Evolutionary conservation across 2,888 invertebrate species (phyloP), one percentile per base, ranked within the genome.

Genomic region (Dryadula phaetusa): DNA sequence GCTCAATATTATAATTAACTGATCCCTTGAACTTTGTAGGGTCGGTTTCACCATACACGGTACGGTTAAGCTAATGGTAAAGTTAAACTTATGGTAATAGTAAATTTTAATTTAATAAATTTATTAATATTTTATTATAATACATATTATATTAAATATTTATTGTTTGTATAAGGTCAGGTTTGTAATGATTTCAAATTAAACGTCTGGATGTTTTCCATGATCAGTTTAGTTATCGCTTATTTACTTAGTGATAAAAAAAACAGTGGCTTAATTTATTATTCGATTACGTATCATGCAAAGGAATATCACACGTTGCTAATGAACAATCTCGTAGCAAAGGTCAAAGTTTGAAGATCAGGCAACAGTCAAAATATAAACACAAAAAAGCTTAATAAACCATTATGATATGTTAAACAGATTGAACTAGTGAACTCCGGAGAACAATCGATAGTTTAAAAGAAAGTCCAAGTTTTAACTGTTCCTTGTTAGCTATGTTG

Each of bases 1-100:
- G 76, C 68, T 77, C 76, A 76, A 75, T 76, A 79, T 82, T 82
- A 80, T 85, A 82, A 85, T 83, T 82, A 85, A 79, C 77, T 83
- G 82, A 82, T 80, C 81, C 75, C 73, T 70, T 74, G 79, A 82
- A 80, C 80, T 80, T 75, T 73, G 56, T 66, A 62, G 71, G 76
- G 69, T 68, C 64, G 47, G 75, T 76, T 68, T 49, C 71, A 78
- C 74, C 62, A 42, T 28, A 32, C 34, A 25, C 37, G n/a, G 32
- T 25, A n/a, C 12, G 53, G 6, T 63, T 44, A 18, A 44, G 25
- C 42, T 40, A 25, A 58, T 5, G 25, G 42, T 58, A 14, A 54
- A 7, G 1, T 34, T 3, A 7, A 18, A 37, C 37, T 37, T 37
- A 12, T 12, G 12, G 2, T 37, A 12, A 2, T 12, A 37, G 37